Evolutionary conservation across 2,113 vertebrate genomes (phyloP).

Genomic region (Ibidorhyncha struthersii): DNA sequence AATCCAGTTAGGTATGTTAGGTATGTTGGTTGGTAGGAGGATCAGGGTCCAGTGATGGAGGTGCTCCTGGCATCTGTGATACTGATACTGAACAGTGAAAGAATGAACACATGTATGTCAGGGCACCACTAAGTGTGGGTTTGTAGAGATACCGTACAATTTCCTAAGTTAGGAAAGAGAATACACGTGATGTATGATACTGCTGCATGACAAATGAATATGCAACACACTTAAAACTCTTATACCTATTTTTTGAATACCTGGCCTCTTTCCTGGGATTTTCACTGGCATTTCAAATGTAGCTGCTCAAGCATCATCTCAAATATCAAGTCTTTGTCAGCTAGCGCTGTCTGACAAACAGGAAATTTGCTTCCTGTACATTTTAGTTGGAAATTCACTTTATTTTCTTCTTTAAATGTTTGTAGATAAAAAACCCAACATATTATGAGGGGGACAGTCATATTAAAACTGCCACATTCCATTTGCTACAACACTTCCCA

Average conservation of each 20-base stretch:
- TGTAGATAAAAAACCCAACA: accelerated
- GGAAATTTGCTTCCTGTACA: not conserved
- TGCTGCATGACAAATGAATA: not conserved
- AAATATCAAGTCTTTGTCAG: not conserved
- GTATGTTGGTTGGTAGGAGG: not conserved
- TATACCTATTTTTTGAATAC: not conserved
- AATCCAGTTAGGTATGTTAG: not conserved
- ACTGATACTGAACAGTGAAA: not conserved
- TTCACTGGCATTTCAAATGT: not conserved
- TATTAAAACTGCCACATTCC: not conserved
- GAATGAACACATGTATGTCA: accelerated
- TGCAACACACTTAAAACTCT: not conserved
- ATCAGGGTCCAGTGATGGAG: not conserved
- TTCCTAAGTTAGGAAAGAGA: not conserved
- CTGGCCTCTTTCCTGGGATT: not conserved
- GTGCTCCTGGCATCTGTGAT: not conserved
- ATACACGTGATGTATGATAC: not conserved
- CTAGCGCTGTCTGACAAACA: not conserved
- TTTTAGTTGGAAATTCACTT: not conserved
- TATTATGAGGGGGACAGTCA: not conserved
- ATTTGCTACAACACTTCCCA: not conserved
- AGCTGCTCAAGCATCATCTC: not conserved
- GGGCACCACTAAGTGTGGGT: no score
- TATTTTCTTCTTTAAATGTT: not conserved
- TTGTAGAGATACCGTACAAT: not conserved